phyloP scores from a whole-genome alignment of 2,888 invertebrate species.

The Campoletis raptor region DNA sequence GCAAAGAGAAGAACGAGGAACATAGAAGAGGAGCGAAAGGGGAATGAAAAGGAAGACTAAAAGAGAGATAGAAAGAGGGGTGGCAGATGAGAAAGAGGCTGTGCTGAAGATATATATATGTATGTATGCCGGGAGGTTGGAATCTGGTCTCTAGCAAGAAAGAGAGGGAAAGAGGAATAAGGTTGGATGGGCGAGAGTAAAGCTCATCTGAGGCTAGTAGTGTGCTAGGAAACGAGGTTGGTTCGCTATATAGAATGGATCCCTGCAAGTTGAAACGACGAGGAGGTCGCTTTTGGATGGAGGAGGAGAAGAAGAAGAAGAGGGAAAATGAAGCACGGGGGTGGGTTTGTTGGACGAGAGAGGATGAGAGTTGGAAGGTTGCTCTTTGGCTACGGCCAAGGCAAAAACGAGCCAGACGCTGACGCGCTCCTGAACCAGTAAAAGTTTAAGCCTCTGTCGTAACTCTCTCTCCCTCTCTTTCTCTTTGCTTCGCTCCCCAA shows the following conservation, averaged over 20 bases:
- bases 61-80: conserved; percentile 45
- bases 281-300: conserved; percentile 62
- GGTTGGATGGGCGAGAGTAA: conserved; percentile 61
- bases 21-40: conserved; percentile 49
- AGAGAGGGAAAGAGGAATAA: conserved; percentile 60
- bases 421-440: conserved; percentile 78
- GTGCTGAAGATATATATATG: conserved; percentile 15
- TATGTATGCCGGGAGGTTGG: conserved; percentile 52
- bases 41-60: conserved; percentile 31
- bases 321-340: conserved; percentile 28
- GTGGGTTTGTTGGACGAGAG: conserved; percentile 37
- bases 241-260: conserved; percentile 30
- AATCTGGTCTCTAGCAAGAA: conserved; percentile 61
- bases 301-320: conserved; percentile 44
- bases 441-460: conserved; percentile 81
- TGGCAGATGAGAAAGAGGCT: conserved; percentile 55
- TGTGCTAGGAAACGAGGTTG: conserved; percentile 58
- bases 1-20: conserved; percentile 43
- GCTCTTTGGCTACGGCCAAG: conserved; percentile 60
- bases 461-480: conserved; percentile 68
- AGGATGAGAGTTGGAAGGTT: conserved; percentile 40
- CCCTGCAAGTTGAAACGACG: conserved; percentile 64
- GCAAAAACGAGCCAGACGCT: conserved; percentile 80
- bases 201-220: conserved; percentile 58
- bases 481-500: conserved; percentile 19